Percentiles rank a stretch among this genome's conserved stretches.
Evolutionary conservation across 2,888 invertebrate genomes (phyloP).

Genomic region (Tachystola acroxantha): DNA sequence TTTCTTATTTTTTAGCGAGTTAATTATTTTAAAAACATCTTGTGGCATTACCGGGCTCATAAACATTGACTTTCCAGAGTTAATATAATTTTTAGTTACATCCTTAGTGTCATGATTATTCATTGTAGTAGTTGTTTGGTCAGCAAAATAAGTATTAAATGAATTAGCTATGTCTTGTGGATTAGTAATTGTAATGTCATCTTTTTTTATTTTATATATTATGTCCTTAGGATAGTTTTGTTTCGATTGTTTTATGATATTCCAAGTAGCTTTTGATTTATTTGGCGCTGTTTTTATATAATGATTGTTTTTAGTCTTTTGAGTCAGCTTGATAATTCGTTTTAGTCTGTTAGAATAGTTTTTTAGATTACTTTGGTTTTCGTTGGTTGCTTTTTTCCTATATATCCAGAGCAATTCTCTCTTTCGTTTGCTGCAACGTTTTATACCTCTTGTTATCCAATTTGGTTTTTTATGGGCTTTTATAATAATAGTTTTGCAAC

Average conservation of each 20-base stretch:
- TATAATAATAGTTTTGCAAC: neutral
- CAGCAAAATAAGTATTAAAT: neutral
- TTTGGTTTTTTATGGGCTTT: neutral
- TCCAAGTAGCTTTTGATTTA: slow-evolving; percentile 3
- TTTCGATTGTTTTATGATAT: neutral
- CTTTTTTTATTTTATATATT: neutral
- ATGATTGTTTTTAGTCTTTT: neutral
- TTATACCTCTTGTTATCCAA: slow-evolving; percentile 3
- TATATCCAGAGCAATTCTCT: neutral
- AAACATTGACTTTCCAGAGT: neutral
- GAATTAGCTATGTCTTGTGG: neutral
- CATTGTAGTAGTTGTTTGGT: neutral
- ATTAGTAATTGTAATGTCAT: neutral
- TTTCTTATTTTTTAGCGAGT: neutral
- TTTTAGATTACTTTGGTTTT: neutral
- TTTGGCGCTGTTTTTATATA: neutral
- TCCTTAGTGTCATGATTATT: neutral
- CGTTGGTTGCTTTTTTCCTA: neutral
- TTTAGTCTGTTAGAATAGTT: neutral
- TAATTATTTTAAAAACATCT: neutral
- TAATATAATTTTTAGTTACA: neutral
- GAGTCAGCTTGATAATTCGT: slow-evolving; percentile 1
- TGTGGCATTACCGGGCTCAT: neutral
- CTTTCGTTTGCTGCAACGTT: neutral
- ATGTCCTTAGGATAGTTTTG: neutral